Evolutionary conservation across 2,797 vertebrate genomes (phyloP).

Genomic region (Sebastes variabilis): DNA sequence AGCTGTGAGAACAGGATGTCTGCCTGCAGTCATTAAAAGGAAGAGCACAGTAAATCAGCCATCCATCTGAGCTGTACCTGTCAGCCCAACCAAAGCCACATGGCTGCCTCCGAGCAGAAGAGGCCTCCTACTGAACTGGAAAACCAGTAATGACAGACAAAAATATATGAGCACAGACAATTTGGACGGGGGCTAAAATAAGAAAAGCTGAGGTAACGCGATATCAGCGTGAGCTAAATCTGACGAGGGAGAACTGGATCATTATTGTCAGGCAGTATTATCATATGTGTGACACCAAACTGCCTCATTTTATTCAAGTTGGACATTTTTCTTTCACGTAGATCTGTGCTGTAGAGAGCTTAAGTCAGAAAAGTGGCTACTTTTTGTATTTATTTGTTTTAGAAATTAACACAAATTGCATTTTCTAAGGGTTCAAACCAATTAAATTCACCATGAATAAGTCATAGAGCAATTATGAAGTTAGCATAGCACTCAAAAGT

Average conservation of each 20-base stretch:
- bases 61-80: constrained; percentile 43
- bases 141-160: constrained; percentile 34
- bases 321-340: not conserved
- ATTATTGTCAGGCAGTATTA: not conserved
- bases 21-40: constrained; percentile 41
- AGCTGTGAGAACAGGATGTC: constrained; percentile 50
- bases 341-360: not conserved
- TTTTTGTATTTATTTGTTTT: not conserved
- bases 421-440: not conserved
- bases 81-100: constrained; percentile 64
- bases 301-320: not conserved
- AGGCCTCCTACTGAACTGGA: constrained; percentile 20
- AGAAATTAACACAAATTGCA: not conserved
- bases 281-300: not conserved
- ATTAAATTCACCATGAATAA: constrained; percentile 30
- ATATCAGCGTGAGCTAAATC: not conserved
- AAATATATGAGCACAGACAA: constrained; percentile 25
- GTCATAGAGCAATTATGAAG: constrained; percentile 15
- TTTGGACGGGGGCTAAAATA: constrained; percentile 11
- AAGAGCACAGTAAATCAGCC: constrained; percentile 48
- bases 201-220: constrained; percentile 7
- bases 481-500: not conserved
- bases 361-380: not conserved
- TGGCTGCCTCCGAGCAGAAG: constrained; percentile 27
- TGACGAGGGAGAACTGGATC: not conserved